phyloP scores from a whole-genome alignment of 2,113 vertebrate genomes.

The Pelodiscus sinensis region DNA sequence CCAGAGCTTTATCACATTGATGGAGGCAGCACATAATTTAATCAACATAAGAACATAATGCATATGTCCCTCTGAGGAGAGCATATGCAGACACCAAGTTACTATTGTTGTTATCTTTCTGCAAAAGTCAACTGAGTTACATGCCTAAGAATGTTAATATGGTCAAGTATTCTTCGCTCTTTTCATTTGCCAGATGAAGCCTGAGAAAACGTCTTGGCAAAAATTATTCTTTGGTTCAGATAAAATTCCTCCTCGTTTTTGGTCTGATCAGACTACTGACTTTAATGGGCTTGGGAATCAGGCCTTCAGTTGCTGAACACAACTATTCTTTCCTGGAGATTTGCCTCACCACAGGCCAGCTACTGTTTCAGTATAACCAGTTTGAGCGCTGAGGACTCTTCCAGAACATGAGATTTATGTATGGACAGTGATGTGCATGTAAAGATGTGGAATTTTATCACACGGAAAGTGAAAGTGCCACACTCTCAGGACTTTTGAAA shows the following conservation, averaged over 20 bases:
- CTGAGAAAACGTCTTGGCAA: slow-evolving; percentile 46
- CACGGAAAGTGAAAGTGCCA: background rate
- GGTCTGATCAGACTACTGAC: slow-evolving; percentile 19
- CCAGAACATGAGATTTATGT: accelerated
- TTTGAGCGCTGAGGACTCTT: background rate
- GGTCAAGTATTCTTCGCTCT: background rate
- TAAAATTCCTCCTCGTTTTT: slow-evolving; percentile 57
- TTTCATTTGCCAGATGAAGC: slow-evolving; percentile 2
- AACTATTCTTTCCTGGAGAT: accelerated
- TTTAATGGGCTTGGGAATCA: background rate
- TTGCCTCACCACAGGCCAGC: background rate
- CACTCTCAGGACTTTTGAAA: background rate
- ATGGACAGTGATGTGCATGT: background rate
- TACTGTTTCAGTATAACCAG: background rate
- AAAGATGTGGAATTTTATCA: background rate
- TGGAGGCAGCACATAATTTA: background rate
- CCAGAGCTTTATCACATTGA: background rate
- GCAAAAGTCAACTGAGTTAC: background rate
- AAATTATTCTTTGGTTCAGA: slow-evolving; percentile 26
- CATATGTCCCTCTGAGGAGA: background rate
- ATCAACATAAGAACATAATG: background rate
- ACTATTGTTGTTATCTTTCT: background rate
- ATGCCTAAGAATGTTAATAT: background rate
- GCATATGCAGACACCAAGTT: background rate
- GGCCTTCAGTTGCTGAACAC: background rate